Base-by-base conservation (phyloP, 2,888 invertebrate species). In the Ornithoptera priamus region DNA sequence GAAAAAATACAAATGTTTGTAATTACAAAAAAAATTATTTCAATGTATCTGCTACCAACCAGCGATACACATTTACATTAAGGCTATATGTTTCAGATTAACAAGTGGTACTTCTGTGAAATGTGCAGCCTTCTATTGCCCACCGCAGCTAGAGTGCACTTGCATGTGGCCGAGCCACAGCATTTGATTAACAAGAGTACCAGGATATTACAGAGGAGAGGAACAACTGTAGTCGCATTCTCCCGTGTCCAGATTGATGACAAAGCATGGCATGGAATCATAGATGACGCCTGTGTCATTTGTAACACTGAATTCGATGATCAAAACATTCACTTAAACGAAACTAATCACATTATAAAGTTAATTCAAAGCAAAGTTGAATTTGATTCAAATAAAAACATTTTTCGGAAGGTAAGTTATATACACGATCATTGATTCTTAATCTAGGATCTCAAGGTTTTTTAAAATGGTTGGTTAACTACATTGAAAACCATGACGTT, bases 31-130 rank as follows among this genome's bases (percentile, higher is more conserved):
- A 2, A 0, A 30, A 5, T 30, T 30, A 30, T 30, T 4, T 30
- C 30, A 30, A 30, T 30, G 39, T 22, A 62, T 42, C 15, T 46
- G 53, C 53, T n/a, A n/a, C 18, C 30, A 30, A 30, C 18, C 8
- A n/a, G 4, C 7, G 18, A 53, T n/a, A n/a, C 53, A n/a, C n/a
- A n/a, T 53, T 53, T n/a, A 53, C 18, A 53, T 3, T 12, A 53
- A n/a, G 53, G 18, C 1, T 3, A 8, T n/a, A n/a, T n/a, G 4
- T 80, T 82, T 20, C 79, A 90, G 90, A 83, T 88, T 15, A 84
- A 82, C 71, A 75, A 75, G 5, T 85, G 85, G 15, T 90, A 89
- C 72, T 88, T 77, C 74, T 90, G 90, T 65, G 85, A 84, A 65
- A 80, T 78, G 64, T 90, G 90, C 75, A 82, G 85, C 65, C 56